Evolutionary conservation across 2,888 invertebrate genomes (phyloP).

Genomic region (Eupsilia transversa): DNA sequence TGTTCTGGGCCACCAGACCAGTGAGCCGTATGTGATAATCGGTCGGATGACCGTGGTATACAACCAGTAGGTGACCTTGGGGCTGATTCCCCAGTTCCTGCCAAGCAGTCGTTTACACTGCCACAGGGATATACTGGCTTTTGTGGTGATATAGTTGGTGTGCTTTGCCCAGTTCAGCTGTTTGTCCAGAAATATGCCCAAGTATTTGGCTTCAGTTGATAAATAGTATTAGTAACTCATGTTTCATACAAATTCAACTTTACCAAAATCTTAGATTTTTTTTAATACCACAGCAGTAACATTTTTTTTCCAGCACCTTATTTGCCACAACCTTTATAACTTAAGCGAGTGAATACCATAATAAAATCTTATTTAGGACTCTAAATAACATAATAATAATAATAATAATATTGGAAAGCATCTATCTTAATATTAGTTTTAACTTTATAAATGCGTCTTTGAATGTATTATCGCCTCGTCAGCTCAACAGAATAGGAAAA

Average conservation of each 20-base stretch:
- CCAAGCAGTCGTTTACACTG: too few species aligned
- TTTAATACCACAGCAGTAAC: background rate
- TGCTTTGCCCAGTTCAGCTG: too few species aligned
- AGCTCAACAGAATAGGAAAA: background rate
- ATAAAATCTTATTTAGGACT: background rate
- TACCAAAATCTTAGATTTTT: background rate
- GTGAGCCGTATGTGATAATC: too few species aligned
- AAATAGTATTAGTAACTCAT: background rate
- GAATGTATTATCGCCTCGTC: background rate
- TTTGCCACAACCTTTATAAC: constrained; percentile 13
- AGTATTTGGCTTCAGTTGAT: too few species aligned
- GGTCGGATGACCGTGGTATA: too few species aligned
- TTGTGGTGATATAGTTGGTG: too few species aligned
- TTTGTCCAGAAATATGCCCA: too few species aligned
- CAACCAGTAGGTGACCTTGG: too few species aligned
- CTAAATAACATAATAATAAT: too few species aligned
- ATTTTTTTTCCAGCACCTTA: constrained; percentile 8
- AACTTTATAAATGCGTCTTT: constrained; percentile 30
- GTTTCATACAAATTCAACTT: background rate
- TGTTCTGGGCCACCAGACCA: too few species aligned
- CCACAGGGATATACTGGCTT: too few species aligned
- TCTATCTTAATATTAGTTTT: background rate
- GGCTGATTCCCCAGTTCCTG: too few species aligned
- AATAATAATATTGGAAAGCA: constrained; percentile 11
- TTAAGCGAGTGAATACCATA: constrained; percentile 10